Percentiles rank a stretch among this genome's conserved stretches.
Evolutionary conservation across 2,113 vertebrate species (phyloP).

Genomic region (Platichthys stellatus): DNA sequence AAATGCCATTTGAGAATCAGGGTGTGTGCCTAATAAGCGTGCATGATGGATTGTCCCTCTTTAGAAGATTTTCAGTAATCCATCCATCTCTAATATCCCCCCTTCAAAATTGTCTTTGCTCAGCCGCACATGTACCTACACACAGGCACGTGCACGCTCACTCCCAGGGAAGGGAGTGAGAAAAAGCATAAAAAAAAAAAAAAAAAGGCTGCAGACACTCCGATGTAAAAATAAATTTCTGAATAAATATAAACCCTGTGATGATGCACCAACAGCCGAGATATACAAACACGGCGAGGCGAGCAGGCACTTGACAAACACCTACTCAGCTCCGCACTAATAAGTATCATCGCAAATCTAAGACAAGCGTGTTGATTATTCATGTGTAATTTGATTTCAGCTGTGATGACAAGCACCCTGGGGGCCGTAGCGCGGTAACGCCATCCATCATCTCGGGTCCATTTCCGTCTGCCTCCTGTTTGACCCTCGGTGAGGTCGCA

Average conservation of each 20-base stretch:
- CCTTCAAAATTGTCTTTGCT: slow-evolving; percentile 73
- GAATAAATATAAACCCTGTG: slow-evolving; percentile 44
- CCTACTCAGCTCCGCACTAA: slow-evolving; percentile 23
- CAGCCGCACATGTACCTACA: slow-evolving; percentile 64
- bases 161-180: neutral
- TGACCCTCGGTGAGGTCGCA: slow-evolving; percentile 48
- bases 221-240: slow-evolving; percentile 45
- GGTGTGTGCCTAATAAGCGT: slow-evolving; percentile 77
- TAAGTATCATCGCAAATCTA: slow-evolving; percentile 19
- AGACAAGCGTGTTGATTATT: slow-evolving; percentile 54
- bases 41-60: slow-evolving; percentile 79
- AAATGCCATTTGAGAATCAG: slow-evolving; percentile 68
- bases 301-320: slow-evolving; percentile 22
- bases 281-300: slow-evolving; percentile 4
- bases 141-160: neutral
- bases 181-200: neutral
- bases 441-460: slow-evolving; percentile 53
- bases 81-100: slow-evolving; percentile 78
- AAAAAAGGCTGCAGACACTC: neutral
- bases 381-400: slow-evolving; percentile 49
- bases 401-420: slow-evolving; percentile 16
- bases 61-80: slow-evolving; percentile 79
- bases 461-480: slow-evolving; percentile 38
- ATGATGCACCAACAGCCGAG: slow-evolving; percentile 33
- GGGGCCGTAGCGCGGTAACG: slow-evolving; percentile 12